A percentile compares a stretch with the other conserved stretches of the same genome.
Conservation (phyloP, 2,797 vertebrate genomes). For the Dermochelys coriacea region DNA sequence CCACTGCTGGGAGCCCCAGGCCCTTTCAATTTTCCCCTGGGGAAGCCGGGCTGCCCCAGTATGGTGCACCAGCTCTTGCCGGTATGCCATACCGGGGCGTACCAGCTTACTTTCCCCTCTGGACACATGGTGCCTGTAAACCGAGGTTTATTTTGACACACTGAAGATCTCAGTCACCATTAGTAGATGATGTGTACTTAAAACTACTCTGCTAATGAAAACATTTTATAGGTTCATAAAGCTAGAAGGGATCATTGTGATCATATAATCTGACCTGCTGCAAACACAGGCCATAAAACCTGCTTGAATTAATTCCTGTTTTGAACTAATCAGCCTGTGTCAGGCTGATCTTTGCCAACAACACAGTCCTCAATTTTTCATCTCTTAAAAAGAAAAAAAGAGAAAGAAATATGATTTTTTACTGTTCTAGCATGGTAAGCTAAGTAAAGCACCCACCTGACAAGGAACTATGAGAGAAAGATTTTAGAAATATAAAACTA, state of each 20-base stretch:
- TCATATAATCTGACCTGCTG: neutral
- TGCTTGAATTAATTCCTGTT: neutral
- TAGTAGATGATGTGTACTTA: neutral
- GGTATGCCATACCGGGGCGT: too few relatives aligned
- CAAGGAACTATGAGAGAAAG: neutral
- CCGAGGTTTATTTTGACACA: neutral
- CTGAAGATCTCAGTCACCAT: neutral
- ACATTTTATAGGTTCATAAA: neutral
- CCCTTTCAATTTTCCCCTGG: too few relatives aligned
- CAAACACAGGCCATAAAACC: neutral
- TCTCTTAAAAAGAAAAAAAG: neutral
- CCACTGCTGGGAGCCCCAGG: too few relatives aligned
- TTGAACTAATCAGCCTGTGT: neutral
- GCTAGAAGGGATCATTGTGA: neutral
- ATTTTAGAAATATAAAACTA: neutral
- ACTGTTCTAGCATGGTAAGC: neutral
- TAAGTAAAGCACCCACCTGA: neutral
- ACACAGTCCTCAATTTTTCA: neutral
- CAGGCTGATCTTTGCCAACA: neutral
- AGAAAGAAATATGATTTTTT: neutral
- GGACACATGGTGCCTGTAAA: neutral
- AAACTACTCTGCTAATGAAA: neutral
- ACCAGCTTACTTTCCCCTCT: too few relatives aligned
- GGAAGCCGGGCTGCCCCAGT: too few relatives aligned
- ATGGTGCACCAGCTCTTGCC: too few relatives aligned